These are phyloP conservation scores for Cataglyphis altisquamis DNA, from an alignment of 2,888 invertebrate species.

Conservation along the genomic window DNA sequence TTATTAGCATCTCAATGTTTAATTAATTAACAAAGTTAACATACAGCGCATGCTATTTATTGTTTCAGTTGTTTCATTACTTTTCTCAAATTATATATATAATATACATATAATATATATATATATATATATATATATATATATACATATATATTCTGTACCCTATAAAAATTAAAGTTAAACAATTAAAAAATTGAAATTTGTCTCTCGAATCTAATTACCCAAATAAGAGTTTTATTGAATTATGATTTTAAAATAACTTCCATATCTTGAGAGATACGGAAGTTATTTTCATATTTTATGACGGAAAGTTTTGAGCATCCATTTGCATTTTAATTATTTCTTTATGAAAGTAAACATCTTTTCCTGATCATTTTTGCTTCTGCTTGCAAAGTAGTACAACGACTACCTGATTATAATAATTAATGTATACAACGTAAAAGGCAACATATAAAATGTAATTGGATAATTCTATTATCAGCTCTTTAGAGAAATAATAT, in stretches of 20 bases:
- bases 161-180: neutral
- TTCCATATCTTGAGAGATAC: neutral
- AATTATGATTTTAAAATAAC: slow-evolving; percentile 17
- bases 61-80: neutral
- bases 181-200: slow-evolving; percentile 37
- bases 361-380: slow-evolving; percentile 34
- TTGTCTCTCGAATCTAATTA: slow-evolving; percentile 28
- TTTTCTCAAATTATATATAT: neutral
- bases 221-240: slow-evolving; percentile 34
- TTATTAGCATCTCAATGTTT: neutral
- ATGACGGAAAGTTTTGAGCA: slow-evolving; percentile 22
- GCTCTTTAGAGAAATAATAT: neutral
- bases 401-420: slow-evolving; percentile 12
- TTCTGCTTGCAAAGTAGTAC: slow-evolving; percentile 16
- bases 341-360: slow-evolving; percentile 49
- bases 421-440: slow-evolving; percentile 9
- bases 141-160: neutral
- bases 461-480: slow-evolving; percentile 11
- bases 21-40: neutral
- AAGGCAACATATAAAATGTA: neutral
- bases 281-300: slow-evolving; percentile 43
- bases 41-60: neutral
- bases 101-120: neutral
- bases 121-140: neutral
- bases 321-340: slow-evolving; percentile 54